Evolutionary conservation across 2,888 invertebrate species (phyloP).

Genomic region (Chironomus riparius): DNA sequence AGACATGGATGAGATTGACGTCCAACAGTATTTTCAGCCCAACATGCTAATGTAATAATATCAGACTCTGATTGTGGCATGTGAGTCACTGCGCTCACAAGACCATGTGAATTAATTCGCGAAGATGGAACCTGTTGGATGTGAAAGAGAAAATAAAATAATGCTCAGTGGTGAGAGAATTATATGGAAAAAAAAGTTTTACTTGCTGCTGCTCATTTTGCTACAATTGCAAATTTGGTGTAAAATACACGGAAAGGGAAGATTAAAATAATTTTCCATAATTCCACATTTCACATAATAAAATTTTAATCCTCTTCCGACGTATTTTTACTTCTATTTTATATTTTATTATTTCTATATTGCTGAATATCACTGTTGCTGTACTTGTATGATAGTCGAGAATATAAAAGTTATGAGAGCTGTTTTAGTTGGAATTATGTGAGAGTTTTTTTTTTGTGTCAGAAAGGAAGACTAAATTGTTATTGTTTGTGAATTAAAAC

Average conservation of each 20-base stretch:
- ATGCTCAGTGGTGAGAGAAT: not conserved
- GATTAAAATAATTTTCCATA: conserved; percentile 22
- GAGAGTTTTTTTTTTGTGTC: too few relatives aligned
- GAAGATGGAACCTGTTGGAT: conserved; percentile 44
- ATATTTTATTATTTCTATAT: not conserved
- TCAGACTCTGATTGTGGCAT: conserved; percentile 51
- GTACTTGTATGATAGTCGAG: not conserved
- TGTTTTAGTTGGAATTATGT: too few relatives aligned
- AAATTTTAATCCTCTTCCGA: conserved; percentile 18
- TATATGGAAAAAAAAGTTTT: not conserved
- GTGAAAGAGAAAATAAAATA: not conserved
- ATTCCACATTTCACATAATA: conserved; percentile 5
- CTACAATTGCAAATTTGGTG: too few relatives aligned
- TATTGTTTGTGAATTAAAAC: too few relatives aligned
- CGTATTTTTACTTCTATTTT: not conserved
- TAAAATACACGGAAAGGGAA: not conserved
- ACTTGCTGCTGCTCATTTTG: not conserved
- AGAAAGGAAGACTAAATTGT: too few relatives aligned
- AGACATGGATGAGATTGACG: conserved; percentile 72
- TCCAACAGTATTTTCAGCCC: conserved; percentile 78
- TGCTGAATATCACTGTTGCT: not conserved
- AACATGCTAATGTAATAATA: conserved; percentile 76
- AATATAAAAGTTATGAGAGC: too few relatives aligned
- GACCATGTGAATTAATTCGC: conserved; percentile 45
- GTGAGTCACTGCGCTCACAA: conserved; percentile 52